Evolutionary conservation across 2,888 invertebrate genomes (phyloP), one percentile per base, ranked within the genome.

Genomic region (Euzophera pinguis): DNA sequence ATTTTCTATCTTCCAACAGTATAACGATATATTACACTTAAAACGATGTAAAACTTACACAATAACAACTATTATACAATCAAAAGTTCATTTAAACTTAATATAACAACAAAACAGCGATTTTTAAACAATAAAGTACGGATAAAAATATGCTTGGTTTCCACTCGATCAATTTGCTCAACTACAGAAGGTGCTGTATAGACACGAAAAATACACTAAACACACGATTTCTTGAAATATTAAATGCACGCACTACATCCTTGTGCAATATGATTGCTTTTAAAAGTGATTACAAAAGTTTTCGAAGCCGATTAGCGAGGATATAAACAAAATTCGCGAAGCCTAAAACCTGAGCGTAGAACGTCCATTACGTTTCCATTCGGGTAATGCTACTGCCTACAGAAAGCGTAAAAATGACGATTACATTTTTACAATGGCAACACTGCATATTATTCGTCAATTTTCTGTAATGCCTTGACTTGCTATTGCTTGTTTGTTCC

Each of bases 311-410:
- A 85, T 87, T 83, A 73, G 75, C 84, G 87, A 69, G 78, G 82
- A 86, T 90, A 87, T 89, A 90, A 90, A 90, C 90, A 90, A 88
- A 85, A 81, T 76, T 74, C 77, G 81, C 80, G 73, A 79, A 76
- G 71, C 75, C 71, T 73, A 72, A 75, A 79, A 75, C 80, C 75
- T 75, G 58, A 69, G 71, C 69, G 70, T 71, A 68, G 78, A 82
- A 90, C 90, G 90, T 89, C 90, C 90, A 90, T 90, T 87, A 77
- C 81, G 71, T 71, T 69, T 73, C 78, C 81, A 83, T 74, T 78
- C 75, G 75, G 77, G 75, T 81, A 82, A 82, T 81, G 87, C 86
- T 83, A 90, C 90, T 90, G 88, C 83, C 84, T 77, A 70, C 70
- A 73, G 75, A 71, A 78, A 69, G 79, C 75, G 81, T 72, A 83